Evolutionary conservation across 2,888 invertebrate genomes (phyloP), one percentile per base, ranked within the genome.

Genomic region (Pseudococcus longispinus): DNA sequence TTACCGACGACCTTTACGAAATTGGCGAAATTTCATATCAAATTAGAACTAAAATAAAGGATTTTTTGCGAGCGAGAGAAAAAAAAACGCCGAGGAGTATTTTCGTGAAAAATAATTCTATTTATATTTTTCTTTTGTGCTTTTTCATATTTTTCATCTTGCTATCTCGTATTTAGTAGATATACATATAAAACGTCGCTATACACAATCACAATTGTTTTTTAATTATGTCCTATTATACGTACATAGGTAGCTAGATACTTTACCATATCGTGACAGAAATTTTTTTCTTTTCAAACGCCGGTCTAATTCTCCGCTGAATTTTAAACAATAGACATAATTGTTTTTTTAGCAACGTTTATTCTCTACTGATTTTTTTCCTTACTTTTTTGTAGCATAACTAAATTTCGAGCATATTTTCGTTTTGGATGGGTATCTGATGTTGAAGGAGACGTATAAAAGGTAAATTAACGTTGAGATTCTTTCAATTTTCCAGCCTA

Each of bases 201-300:
- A 9, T 4, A 23, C 23, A 70, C 70, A 70, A 70, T 70, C 23
- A 70, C 70, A 70, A 70, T 70, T 70, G 70, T 70, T 70, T 70
- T 70, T 70, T 70, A 70, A 70, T 70, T 29, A 70, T 70, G 70
- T 29, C 29, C 70, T 70, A 70, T 70, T 70, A 70, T 70, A 29
- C 26, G 11, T n/a, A 51, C 15, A 37, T 37, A 37, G 37, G 37
- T 37, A 37, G 37, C 37, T 37, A 37, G 37, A 37, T 37, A 9
- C 37, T 37, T 29, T 70, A 18, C 13, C 3, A 29, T 70, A 29
- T 70, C 70, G 29, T 29, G 29, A 70, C 70, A 18, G 29, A 70
- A 70, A 70, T 37, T 37, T 8, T 29, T 32, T 18, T 9, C n/a
- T 55, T 55, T 55, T 60, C 3, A 11, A 32, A 29, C 29, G 15